Evolutionary conservation across 2,888 invertebrate genomes (phyloP), one percentile per base, ranked within the genome.

Genomic region (Poecilobothrus nobilitatus): DNA sequence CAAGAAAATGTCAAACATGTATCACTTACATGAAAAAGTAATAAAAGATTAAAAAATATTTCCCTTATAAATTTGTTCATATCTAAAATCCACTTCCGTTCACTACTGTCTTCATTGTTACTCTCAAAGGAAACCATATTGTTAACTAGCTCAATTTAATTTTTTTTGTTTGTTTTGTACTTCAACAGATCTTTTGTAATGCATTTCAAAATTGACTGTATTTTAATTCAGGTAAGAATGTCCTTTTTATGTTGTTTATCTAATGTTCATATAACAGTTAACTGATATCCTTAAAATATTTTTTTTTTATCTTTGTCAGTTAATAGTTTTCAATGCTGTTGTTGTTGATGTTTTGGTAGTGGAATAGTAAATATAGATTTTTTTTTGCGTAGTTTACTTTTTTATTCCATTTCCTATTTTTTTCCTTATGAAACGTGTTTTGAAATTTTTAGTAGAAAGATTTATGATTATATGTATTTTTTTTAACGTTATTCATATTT

Each of bases 41-140:
- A 70, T 71, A 70, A 71, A 71, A 70, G 68, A 71, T 71, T 70
- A 69, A 68, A 68, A 68, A 70, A 71, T 66, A 37, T 37, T 70
- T 68, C 67, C 27, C 66, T 63, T 69, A 68, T 68, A 66, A 68
- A 70, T 67, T 70, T 69, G 21, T 68, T 41, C 10, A 12, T 37
- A 37, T 37, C 37, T 1, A 10, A 37, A 8, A 7, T 5, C 9
- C 8, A 37, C 37, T 37, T 37, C 27, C 27, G n/a, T n/a, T 27
- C 9, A 37, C 8, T 8, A 37, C 4, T 37, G 37, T 37, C 37
- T 2, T 12, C 9, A 37, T 10, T 27, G 27, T 27, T 27, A 27
- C 27, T 27, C 27, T 27, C 27, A 27, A 27, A 27, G 27, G 27
- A 27, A 27, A 27, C 27, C 27, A 27, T 27, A 27, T 27, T 27